Base-by-base conservation (phyloP, 2,113 vertebrate species). In the Tauraco erythrolophus region DNA sequence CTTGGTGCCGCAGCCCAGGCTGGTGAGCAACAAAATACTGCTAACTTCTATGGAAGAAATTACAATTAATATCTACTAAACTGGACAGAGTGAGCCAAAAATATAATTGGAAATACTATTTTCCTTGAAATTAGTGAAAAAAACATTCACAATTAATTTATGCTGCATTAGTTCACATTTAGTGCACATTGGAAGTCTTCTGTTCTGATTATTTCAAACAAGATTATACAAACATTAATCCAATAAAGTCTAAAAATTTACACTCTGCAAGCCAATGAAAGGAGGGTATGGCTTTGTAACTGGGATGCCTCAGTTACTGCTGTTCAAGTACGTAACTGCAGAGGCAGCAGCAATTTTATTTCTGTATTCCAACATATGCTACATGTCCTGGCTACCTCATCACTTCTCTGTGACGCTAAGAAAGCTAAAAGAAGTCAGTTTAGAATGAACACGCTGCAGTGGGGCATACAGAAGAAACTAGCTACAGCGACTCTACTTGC, bases 81-180 rank as follows among this genome's bases (percentile, higher is more conserved):
- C 35, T 41, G 35, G 57, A 53, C n/a, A 58, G 41, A 76, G 10
- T 9, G 27, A 84, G 12, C 9, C 68, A 89, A 76, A 93, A 82
- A 4, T 1, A 50, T 9, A 23, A n/a, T 31, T 48, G 19, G 30
- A 46, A 54, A 43, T 31, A 53, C 18, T 0, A 0, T 74, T 77
- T 54, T 51, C 51, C 66, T 54, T 71, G 28, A 66, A 69, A 84
- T 39, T 6, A 16, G 25, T 66, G 33, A 54, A 12, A 91, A 82
- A 84, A 66, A 1, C 4, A 78, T 77, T 82, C 31, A 61, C 18
- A 33, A 53, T 37, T 11, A 78, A 81, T 51, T 78, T 62, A 54
- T 19, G 10, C 30, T 31, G 60, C 0, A 4, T 14, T 27, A 24
- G 28, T 64, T 86, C 24, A 35, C 11, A 61, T 61, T 50, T 39